phyloP scores from a whole-genome alignment of 35 echinoderm and acorn worm genomes.

The Anneissia japonica region DNA sequence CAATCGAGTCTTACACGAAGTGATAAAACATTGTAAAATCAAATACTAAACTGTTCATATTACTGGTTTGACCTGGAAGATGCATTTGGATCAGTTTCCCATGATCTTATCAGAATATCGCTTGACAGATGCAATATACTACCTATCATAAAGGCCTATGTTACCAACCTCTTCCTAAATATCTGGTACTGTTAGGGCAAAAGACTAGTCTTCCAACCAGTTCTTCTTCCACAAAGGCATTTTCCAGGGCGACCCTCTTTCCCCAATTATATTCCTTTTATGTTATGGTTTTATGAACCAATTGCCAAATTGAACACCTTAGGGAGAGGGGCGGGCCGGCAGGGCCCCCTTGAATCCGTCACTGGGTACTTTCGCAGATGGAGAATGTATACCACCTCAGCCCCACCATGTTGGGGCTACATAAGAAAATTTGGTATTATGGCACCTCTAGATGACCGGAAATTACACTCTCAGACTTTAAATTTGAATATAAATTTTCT shows the following conservation, averaged over 20 bases:
- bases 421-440: too few species aligned
- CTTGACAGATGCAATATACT: not conserved
- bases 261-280: too few species aligned
- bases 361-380: too few species aligned
- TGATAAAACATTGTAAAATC: not conserved
- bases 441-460: too few species aligned
- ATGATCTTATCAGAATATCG: not conserved
- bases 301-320: too few species aligned
- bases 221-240: constrained; percentile 18
- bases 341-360: too few species aligned
- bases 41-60: constrained; percentile 2
- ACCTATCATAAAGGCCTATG: not conserved
- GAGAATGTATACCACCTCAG: too few species aligned
- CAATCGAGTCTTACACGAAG: constrained; percentile 3
- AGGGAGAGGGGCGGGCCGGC: too few species aligned
- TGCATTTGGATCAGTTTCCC: constrained; percentile 4
- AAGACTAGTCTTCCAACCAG: not conserved
- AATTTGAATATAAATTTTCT: too few species aligned
- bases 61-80: constrained; percentile 17
- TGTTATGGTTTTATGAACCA: too few species aligned
- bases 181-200: not conserved
- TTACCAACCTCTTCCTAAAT: not conserved
- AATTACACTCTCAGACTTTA: too few species aligned
- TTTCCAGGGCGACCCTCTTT: constrained; percentile 17
- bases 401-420: too few species aligned